These are phyloP conservation scores for Drosophila koepferae DNA, from an alignment of 2,888 invertebrate species.

Conservation along the genomic window DNA sequence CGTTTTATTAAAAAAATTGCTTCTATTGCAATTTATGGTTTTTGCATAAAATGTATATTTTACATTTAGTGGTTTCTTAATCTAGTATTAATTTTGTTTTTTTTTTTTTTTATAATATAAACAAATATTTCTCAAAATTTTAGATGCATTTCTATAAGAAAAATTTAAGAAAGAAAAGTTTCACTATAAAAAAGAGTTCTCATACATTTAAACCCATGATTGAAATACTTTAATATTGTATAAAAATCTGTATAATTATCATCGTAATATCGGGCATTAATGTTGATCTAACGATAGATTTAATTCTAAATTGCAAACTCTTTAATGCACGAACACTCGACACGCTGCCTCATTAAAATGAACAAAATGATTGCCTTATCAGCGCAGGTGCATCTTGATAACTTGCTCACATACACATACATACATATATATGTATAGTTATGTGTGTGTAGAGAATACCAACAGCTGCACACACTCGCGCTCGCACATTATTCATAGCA, in stretches of 20 bases:
- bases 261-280: not conserved
- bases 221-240: too few species aligned
- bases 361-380: constrained; percentile 53
- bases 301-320: constrained; percentile 22
- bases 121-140: too few species aligned
- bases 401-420: constrained; percentile 13
- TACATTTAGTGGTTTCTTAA: too few species aligned
- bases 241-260: not conserved
- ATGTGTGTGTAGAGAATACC: not conserved
- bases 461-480: constrained; percentile 10
- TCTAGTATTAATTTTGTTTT: too few species aligned
- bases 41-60: too few species aligned
- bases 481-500: constrained; percentile 52
- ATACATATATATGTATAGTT: constrained; percentile 8
- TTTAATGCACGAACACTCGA: constrained; percentile 13
- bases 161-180: not conserved
- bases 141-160: not conserved
- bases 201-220: too few species aligned
- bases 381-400: constrained; percentile 74
- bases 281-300: not conserved
- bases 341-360: constrained; percentile 63
- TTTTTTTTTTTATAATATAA: too few species aligned
- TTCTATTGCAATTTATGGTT: too few species aligned
- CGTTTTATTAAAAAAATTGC: not conserved
- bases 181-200: too few species aligned